Conservation (phyloP, 2,888 invertebrate genomes). For the Synergus laeviventris region DNA sequence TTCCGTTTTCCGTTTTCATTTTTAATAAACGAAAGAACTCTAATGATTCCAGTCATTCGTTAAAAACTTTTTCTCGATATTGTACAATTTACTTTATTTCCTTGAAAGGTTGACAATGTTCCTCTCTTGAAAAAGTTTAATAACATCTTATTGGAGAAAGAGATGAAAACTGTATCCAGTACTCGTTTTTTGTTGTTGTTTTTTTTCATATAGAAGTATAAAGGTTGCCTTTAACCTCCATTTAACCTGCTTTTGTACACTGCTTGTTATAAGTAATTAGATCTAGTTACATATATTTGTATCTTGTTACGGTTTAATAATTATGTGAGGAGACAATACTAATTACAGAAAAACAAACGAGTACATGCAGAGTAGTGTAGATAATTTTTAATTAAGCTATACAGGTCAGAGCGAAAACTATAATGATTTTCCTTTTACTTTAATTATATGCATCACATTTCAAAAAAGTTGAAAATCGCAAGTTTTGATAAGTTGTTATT, state of each 20-base stretch:
- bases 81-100: background rate
- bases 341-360: background rate
- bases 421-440: background rate
- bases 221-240: background rate
- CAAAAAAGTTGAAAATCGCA: background rate
- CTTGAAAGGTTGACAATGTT: constrained; percentile 13
- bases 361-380: background rate
- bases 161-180: constrained; percentile 4
- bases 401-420: background rate
- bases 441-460: constrained; percentile 2
- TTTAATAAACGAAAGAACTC: background rate
- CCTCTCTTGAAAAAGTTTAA: constrained; percentile 12
- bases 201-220: background rate
- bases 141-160: background rate
- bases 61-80: constrained; percentile 27
- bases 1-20: background rate
- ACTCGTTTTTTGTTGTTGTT: background rate
- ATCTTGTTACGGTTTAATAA: background rate
- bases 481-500: too few relatives aligned
- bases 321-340: background rate
- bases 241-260: background rate
- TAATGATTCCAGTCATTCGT: constrained; percentile 8
- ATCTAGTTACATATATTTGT: background rate
- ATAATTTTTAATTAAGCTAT: constrained; percentile 26
- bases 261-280: background rate